Conservation (phyloP, 2,797 vertebrate species). For the Dipus sagitta region DNA sequence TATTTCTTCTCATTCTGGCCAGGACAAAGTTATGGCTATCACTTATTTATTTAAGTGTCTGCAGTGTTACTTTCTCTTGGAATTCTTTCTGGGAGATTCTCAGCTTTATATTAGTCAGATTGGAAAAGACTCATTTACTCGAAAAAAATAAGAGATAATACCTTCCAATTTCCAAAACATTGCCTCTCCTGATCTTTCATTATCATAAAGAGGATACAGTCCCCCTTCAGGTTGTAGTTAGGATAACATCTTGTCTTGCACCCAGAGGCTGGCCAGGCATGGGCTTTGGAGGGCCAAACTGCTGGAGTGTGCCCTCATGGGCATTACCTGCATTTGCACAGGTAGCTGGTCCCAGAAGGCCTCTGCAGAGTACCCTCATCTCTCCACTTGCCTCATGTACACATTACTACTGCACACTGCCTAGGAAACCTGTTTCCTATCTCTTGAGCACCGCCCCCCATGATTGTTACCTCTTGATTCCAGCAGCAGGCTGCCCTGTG, state of each 20-base stretch:
- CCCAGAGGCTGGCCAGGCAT: neutral
- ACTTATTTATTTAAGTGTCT: neutral
- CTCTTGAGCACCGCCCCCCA: neutral
- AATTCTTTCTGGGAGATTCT: slow-evolving; percentile 61
- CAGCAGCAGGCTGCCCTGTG: neutral
- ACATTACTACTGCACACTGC: neutral
- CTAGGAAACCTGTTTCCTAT: neutral
- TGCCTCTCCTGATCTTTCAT: neutral
- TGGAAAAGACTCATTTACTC: neutral
- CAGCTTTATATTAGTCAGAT: neutral
- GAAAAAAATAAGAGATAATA: slow-evolving; percentile 1
- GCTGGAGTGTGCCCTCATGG: neutral
- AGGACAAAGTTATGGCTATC: slow-evolving; percentile 24
- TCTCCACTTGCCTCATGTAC: neutral
- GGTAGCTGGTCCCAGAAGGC: slow-evolving; percentile 38
- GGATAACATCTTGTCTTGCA: neutral
- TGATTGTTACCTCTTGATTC: neutral
- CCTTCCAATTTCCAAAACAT: slow-evolving; percentile 24
- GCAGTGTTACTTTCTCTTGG: slow-evolving; percentile 59
- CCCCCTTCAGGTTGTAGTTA: neutral
- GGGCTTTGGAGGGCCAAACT: neutral
- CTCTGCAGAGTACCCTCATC: neutral
- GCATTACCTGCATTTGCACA: neutral
- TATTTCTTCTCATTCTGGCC: neutral
- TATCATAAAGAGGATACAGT: neutral